Base-by-base conservation (phyloP, 2,888 invertebrate genomes). In the Drosophila vallismaia region DNA sequence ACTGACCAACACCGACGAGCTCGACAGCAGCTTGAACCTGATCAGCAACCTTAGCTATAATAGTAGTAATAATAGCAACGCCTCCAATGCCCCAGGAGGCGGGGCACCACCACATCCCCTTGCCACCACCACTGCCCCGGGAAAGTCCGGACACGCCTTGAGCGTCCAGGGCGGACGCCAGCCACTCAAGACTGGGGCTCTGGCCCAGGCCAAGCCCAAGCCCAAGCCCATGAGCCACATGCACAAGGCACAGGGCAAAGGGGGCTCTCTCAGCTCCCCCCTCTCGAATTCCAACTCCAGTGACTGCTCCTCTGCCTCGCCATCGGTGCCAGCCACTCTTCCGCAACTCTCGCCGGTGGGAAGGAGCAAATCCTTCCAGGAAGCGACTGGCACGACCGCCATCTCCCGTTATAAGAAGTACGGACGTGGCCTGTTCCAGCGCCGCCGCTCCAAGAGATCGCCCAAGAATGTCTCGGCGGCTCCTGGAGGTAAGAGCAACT, bases 291-390 rank as follows among this genome's bases (percentile, higher is more conserved):
- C 90, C 60, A 90, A 90, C 77, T 89, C 90, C 68, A 90, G 90
- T 66, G 90, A 90, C 50, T 89, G 84, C 66, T 90, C 90, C 26
- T 88, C 90, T 42, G 79, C 80, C 29, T 88, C 89, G 29, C 89
- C 90, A 14, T 64, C 64, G 5, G 73, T 82, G 29, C 81, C 87
- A 7, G 58, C 77, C 24, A 55, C 67, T 26, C 67, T 62, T 24
- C 48, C 55, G 3, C 80, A 80, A 51, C 52, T 86, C 4, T 88
- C 90, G 12, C 86, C 89, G 12, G 91, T 91, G 44, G 86, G 87
- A 0, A 89, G 92, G 36, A 92, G 92, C 76, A 91, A 91, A 75
- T 92, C 92, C n/a, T 92, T 92, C 77, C 92, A 92, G 79, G 92
- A 91, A 66, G 87, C 90, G 31, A 89, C 91, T 51, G 83, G 90